Conservation (phyloP, 2,797 vertebrate species). For the Heteromormyrus szaboi region DNA sequence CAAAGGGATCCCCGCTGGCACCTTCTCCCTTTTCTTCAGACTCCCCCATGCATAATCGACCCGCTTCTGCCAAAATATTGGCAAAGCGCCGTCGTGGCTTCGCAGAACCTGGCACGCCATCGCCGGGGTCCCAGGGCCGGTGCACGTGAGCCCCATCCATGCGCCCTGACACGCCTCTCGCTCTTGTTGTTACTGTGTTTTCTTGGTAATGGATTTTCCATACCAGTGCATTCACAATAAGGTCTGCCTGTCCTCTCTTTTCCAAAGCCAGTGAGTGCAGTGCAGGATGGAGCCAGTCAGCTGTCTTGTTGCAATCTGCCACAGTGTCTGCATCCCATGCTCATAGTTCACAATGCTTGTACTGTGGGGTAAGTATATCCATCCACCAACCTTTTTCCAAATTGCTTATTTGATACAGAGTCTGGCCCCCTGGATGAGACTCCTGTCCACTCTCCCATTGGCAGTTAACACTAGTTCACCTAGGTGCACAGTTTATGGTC, state of each 20-base stretch:
- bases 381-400: not conserved
- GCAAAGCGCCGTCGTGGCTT: not conserved
- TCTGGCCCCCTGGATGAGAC: not conserved
- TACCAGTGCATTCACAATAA: not conserved
- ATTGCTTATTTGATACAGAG: not conserved
- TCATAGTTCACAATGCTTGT: not conserved
- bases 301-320: not conserved
- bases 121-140: not conserved
- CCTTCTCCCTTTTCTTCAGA: constrained; percentile 20
- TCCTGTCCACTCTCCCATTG: not conserved
- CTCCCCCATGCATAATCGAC: constrained; percentile 32
- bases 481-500: not conserved
- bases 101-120: not conserved
- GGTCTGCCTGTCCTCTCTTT: not conserved
- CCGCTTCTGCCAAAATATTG: not conserved
- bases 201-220: not conserved
- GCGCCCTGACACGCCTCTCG: not conserved
- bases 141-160: not conserved
- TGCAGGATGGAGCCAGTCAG: not conserved
- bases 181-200: not conserved
- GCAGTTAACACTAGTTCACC: not conserved
- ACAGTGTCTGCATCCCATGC: not conserved
- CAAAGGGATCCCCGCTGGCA: constrained; percentile 25
- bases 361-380: not conserved
- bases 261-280: not conserved